Conservation (phyloP, 1,140 invertebrate species). For the Lerema accius region DNA sequence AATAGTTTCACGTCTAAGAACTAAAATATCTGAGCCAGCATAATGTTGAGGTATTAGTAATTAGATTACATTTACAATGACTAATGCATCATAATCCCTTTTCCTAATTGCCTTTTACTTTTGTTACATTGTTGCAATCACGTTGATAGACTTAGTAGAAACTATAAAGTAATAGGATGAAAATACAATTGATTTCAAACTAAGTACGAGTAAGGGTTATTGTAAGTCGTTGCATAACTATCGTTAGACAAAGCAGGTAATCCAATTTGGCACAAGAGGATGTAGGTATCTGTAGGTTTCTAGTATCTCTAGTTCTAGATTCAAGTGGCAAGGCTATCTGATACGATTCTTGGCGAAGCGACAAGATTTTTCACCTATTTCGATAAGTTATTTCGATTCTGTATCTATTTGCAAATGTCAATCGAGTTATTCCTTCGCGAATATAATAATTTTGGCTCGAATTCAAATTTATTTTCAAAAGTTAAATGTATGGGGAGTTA, state of each 20-base stretch:
- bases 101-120: no score
- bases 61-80: no score
- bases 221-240: conserved; percentile 6
- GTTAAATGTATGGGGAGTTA: no score
- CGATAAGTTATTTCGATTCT: conserved; percentile 25
- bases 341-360: conserved; percentile 26
- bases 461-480: background rate
- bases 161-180: no score
- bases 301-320: conserved; percentile 9
- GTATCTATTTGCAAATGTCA: conserved; percentile 18
- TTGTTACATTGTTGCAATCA: no score
- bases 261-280: conserved; percentile 19
- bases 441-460: conserved; percentile 14
- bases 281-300: conserved; percentile 7
- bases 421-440: conserved; percentile 17
- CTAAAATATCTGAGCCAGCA: no score
- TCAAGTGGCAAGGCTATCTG: conserved; percentile 17
- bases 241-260: conserved; percentile 12
- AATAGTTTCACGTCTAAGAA: no score
- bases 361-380: conserved; percentile 25
- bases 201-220: no score
- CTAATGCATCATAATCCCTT: no score
- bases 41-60: no score
- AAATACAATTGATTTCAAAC: no score
- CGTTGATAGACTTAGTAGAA: background rate